Conservation (phyloP, 2,113 vertebrate genomes). For the Sus scrofa region DNA sequence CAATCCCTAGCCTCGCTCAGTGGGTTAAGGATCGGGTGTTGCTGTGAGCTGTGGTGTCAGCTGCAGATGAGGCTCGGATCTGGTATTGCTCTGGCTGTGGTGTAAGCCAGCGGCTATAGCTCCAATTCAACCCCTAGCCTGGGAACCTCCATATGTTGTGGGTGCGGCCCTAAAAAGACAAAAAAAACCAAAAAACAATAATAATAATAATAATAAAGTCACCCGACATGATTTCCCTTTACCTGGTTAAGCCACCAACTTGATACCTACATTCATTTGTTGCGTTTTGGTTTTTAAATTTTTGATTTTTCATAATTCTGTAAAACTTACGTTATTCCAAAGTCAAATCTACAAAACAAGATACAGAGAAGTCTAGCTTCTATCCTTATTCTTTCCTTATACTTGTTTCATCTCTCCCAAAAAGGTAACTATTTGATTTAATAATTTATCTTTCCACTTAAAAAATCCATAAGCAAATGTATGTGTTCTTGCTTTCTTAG, state of each 20-base stretch:
- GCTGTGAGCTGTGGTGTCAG: no score
- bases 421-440: not conserved
- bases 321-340: slow-evolving; percentile 8
- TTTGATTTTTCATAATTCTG: not conserved
- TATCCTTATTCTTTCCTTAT: not conserved
- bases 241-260: not conserved
- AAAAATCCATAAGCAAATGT: not conserved
- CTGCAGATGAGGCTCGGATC: no score
- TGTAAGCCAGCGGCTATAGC: no score
- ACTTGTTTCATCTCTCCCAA: not conserved
- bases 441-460: slow-evolving; percentile 13
- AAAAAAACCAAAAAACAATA: no score
- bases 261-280: not conserved
- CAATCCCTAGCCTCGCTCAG: no score
- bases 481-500: not conserved
- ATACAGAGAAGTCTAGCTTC: not conserved
- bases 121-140: no score
- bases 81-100: no score
- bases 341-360: not conserved
- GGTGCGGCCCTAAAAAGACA: no score
- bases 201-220: no score
- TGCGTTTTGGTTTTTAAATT: slow-evolving; percentile 12
- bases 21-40: no score
- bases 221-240: not conserved
- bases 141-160: no score